Base-by-base conservation (phyloP, 2,113 vertebrate genomes). In the Holacanthus passer region DNA sequence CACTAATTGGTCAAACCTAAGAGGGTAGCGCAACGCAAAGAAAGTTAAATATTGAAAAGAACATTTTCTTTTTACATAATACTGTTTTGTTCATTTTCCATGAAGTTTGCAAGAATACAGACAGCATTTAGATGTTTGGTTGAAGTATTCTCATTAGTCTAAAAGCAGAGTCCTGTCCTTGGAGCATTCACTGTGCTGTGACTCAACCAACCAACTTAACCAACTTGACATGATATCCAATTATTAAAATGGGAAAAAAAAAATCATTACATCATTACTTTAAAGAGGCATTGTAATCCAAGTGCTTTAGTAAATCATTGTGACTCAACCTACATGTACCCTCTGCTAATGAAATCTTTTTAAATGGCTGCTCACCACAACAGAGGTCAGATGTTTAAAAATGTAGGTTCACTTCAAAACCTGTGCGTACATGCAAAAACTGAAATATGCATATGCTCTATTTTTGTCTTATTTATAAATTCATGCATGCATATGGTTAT, bases 231-330 rank as follows among this genome's bases (percentile, higher is more conserved):
- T 41, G 58, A 78, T 35, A 41, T 48, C 32, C 74, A 80, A 56
- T 80, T 37, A 64, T 56, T 65, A 55, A 55, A 87, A 65, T 70
- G 68, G 50, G 9, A 41, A 41, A 32, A 60, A 62, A 67, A 31
- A 63, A 67, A 63, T 79, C 60, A 77, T 48, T 31, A 70, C 24
- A 73, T 83, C 24, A 39, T 65, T 68, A 53, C 67, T 73, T 47
- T 55, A 19, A 71, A 32, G 37, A 13, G 27, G 19, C 66, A 3
- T 10, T 39, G 39, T 60, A 17, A 32, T 58, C 20, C 43, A 67
- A 55, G 17, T 37, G 7, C 35, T 66, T 73, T 20, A 43, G 35
- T n/a, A 31, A 7, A 39, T 65, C 17, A 41, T 29, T 75, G 35
- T 43, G 35, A 65, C 37, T 22, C 22, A 52, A 52, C 8, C 52